Evolutionary conservation across 1,140 invertebrate species (phyloP), one percentile per base, ranked within the genome.

Genomic region (Temnothorax curvispinosus): DNA sequence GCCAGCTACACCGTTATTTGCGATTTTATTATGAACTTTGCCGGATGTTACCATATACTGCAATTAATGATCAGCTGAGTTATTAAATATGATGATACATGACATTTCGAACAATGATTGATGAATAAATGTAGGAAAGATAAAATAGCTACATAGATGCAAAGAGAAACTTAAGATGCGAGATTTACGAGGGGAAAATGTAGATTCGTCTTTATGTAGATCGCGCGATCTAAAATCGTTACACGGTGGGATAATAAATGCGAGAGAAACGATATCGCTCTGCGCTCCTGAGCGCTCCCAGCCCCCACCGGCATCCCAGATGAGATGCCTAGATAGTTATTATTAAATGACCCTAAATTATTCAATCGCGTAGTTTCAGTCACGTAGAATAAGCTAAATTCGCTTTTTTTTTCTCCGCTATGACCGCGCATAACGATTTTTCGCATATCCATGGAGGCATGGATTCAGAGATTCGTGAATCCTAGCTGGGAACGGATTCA

Each of bases 121-220:
- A 81, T 81, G 78, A 81, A n/a, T n/a, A 11, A 71, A 71, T 69
- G 77, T 56, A 81, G 52, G 15, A 71, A 32, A 56, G 54, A 81
- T 38, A 71, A 65, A 69, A 50, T n/a, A 32, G 38, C 78, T 81
- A 81, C 35, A 44, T 15, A 21, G 8, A 81, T 81, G 78, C 78
- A 58, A 81, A 71, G 50, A 56, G 65, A 44, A 81, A 81, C 78
- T 71, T 41, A 81, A 81, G 21, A 58, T 81, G 78, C 64, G 50
- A 81, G 41, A 81, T 81, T 81, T 56, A 81, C 38, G 54, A 27
- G 21, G 64, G 50, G 78, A 81, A 81, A 81, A 81, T 71, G 65
- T 71, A 71, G 78, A 52, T 56, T 71, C 52, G 38, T 56, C 38
- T 56, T 71, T 71, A 80, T 44, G 64, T 38, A 69, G 77, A 54